Percentiles rank a stretch among this genome's conserved stretches.
Conservation (phyloP, 2,797 vertebrate genomes). For the Peromyscus aztecus region DNA sequence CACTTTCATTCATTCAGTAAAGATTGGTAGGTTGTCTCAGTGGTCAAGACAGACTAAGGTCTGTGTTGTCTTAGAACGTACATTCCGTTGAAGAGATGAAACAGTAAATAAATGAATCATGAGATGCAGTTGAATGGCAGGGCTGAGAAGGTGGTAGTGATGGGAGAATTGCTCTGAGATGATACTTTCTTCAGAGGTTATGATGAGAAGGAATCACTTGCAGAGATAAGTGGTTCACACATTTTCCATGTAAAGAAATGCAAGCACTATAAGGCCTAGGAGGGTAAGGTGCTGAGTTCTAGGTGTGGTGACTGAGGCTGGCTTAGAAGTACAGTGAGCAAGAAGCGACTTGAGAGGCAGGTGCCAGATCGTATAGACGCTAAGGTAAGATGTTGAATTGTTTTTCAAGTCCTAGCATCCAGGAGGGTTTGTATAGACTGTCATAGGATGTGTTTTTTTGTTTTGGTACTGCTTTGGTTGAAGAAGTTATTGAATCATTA, state of each 20-base stretch:
- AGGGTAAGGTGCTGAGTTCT: neutral
- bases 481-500: constrained; percentile 39
- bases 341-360: neutral
- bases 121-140: neutral
- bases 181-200: constrained; percentile 3
- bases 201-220: neutral
- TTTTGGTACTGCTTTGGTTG: constrained; percentile 40
- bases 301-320: neutral
- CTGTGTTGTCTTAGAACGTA: constrained; percentile 28
- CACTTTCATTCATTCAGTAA: neutral
- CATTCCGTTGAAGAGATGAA: constrained; percentile 39
- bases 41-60: constrained; percentile 42
- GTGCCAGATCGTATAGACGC: neutral
- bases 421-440: neutral
- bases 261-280: neutral
- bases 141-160: neutral
- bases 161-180: neutral
- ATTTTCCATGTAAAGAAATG: neutral
- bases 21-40: neutral
- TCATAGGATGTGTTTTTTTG: neutral
- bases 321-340: neutral
- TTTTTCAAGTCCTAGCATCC: constrained; percentile 3
- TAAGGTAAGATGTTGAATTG: neutral
- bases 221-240: neutral
- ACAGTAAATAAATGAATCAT: neutral